Percentiles rank a stretch among this genome's conserved stretches.
These are phyloP conservation scores for Marmota flaviventris DNA, from an alignment of 2,113 vertebrate species.

Conservation along the genomic window DNA sequence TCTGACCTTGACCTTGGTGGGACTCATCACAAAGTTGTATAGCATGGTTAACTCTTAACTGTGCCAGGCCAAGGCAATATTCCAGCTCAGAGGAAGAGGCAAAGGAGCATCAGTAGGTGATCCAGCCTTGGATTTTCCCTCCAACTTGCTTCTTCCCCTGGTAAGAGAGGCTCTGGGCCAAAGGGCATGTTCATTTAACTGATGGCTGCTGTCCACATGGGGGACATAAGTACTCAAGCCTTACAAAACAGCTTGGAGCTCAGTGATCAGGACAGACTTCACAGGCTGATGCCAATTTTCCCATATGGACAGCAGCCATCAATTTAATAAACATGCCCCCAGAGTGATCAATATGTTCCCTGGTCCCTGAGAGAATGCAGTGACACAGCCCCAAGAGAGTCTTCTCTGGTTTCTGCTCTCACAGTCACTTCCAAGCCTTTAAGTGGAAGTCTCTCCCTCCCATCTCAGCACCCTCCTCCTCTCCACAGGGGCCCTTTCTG, in stretches of 20 bases:
- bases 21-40: background rate
- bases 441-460: too few relatives aligned
- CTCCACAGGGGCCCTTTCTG: background rate
- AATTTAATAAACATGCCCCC: background rate
- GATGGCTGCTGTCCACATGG: background rate
- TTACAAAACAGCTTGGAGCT: background rate
- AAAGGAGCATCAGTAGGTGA: background rate
- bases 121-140: background rate
- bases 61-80: background rate
- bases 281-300: background rate
- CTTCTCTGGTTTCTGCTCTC: background rate
- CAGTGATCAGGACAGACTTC: background rate
- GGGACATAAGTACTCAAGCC: too few relatives aligned
- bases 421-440: background rate
- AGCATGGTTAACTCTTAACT: background rate
- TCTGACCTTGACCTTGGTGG: background rate
- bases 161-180: background rate
- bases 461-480: background rate
- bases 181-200: background rate
- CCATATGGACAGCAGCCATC: background rate
- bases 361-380: background rate
- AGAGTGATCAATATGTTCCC: background rate
- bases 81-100: background rate
- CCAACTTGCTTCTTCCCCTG: background rate
- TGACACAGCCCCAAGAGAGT: background rate